Evolutionary conservation across 2,888 invertebrate genomes (phyloP), one percentile per base, ranked within the genome.

Genomic region (Dynastes grantii): DNA sequence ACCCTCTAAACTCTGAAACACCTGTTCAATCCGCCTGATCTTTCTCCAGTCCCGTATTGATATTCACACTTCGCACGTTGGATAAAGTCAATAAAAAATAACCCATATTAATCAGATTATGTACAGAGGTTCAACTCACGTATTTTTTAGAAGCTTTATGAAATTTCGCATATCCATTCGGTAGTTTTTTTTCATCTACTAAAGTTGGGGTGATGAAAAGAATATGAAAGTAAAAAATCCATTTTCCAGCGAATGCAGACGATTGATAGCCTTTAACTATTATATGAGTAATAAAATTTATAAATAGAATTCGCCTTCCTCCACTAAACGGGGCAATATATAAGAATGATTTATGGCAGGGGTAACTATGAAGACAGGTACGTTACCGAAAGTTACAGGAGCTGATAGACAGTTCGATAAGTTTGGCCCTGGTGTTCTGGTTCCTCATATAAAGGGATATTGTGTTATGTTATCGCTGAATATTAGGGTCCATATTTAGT

Each of bases 141-240:
- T 37, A 37, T 61, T 61, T 61, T 27, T n/a, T n/a, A 61, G 61
- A 61, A 32, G 11, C 6, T 29, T 32, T 29, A 63, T 63, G 32
- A 63, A 32, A 29, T 27, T 27, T 13, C 63, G 32, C 11, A 29
- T 29, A 63, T 63, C 13, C 29, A 29, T n/a, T n/a, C 13, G 9
- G 4, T 29, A 27, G 2, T n/a, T 1, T 63, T 63, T 63, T 63
- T 29, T 13, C 11, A 27, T 9, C 11, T 29, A 9, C 29, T 27
- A 61, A 29, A 29, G 29, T 61, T 29, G 8, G 11, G 32, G 37
- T 13, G 5, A 32, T 9, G 63, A 63, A 32, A 13, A 63, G 13
- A 63, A 32, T 32, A 63, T 32, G 5, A 9, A n/a, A 63, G 11
- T 63, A 63, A 63, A 63, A 63, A 63, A 29, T 63, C 63, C 63